Evolutionary conservation across 2,113 vertebrate genomes (phyloP).

Genomic region (Axis porcinus): DNA sequence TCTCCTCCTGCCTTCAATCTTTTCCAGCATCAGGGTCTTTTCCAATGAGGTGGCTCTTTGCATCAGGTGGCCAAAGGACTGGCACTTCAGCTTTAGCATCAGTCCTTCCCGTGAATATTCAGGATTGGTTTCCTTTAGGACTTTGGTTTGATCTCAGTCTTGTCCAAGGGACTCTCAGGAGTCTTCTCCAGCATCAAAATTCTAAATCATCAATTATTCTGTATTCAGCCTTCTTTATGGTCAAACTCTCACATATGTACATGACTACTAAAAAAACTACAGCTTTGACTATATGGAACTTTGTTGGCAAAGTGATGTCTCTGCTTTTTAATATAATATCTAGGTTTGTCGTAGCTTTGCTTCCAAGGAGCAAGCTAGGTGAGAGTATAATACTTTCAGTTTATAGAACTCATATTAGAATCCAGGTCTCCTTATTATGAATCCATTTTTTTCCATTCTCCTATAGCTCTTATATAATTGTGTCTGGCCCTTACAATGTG

Average conservation of each 20-base stretch:
- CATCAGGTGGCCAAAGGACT: neutral
- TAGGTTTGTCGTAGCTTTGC: neutral
- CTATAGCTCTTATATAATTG: neutral
- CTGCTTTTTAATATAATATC: neutral
- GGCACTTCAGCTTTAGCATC: neutral
- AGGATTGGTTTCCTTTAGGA: neutral
- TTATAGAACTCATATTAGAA: neutral
- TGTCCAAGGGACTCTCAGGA: neutral
- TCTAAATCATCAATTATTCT: neutral
- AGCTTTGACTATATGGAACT: neutral
- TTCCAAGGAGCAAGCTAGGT: neutral
- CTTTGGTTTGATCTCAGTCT: neutral
- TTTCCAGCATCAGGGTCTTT: neutral
- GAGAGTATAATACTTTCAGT: neutral
- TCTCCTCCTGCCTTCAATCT: neutral
- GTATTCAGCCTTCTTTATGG: neutral
- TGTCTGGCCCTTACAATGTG: neutral
- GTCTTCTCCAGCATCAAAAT: neutral
- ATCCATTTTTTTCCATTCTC: neutral
- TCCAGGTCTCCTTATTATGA: neutral
- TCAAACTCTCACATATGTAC: neutral
- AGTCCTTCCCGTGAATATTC: neutral
- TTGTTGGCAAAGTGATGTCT: neutral
- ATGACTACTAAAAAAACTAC: neutral
- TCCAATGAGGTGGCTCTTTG: neutral